A percentile compares a stretch with the other conserved stretches of the same genome.
Conservation (phyloP, 2,797 vertebrate species). For the Accipiter superciliosus region DNA sequence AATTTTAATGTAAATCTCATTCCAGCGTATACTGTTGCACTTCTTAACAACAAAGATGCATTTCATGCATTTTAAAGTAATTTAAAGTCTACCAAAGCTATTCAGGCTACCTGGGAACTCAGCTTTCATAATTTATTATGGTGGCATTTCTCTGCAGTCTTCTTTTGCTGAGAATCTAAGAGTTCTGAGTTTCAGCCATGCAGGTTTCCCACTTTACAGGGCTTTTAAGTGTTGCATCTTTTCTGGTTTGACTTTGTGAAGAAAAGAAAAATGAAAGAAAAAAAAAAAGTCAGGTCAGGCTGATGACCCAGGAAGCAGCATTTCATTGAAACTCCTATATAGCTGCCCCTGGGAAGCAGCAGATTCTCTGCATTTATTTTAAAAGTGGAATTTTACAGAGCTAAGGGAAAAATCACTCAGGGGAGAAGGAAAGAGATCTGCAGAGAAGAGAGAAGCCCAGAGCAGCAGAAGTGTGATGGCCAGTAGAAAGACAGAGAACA, state of each 20-base stretch:
- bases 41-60: not conserved
- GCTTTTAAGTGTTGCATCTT: not conserved
- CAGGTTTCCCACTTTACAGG: not conserved
- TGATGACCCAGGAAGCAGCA: not conserved
- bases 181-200: not conserved
- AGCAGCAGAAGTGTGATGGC: not conserved
- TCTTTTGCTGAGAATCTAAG: not conserved
- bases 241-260: not conserved
- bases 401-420: not conserved
- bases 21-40: not conserved
- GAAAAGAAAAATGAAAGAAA: not conserved
- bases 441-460: not conserved
- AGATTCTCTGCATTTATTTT: not conserved
- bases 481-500: not conserved
- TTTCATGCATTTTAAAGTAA: not conserved
- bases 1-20: not conserved
- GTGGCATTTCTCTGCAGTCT: not conserved
- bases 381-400: not conserved
- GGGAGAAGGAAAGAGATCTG: not conserved
- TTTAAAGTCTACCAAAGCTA: not conserved
- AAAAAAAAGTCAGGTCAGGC: not conserved
- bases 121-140: not conserved
- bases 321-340: not conserved
- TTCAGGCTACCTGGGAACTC: not conserved
- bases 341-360: not conserved